These are phyloP conservation scores for Lynx canadensis DNA, from an alignment of 2,113 vertebrate genomes.

Conservation along the genomic window DNA sequence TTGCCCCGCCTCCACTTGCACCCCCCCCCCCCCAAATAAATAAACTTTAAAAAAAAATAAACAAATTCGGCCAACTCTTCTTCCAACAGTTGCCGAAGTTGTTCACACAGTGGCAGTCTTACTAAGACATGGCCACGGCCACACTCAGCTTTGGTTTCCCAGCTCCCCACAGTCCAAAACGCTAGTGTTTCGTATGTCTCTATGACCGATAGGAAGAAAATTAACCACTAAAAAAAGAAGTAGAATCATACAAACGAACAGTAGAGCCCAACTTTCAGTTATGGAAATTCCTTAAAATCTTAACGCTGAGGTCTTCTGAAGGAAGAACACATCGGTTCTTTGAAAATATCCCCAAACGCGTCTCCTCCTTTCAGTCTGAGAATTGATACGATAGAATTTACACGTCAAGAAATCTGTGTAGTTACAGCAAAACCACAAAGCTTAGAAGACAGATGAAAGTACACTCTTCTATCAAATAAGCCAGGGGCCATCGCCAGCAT, in stretches of 20 bases:
- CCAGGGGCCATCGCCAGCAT: rapidly evolving
- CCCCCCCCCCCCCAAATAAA: no score
- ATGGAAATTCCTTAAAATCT: not conserved
- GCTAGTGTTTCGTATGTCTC: not conserved
- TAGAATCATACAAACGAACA: not conserved
- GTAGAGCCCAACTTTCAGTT: not conserved
- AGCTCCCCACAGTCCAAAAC: rapidly evolving
- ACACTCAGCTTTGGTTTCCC: not conserved
- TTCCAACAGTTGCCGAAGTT: not conserved
- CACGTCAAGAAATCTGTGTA: no score
- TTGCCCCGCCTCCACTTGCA: no score
- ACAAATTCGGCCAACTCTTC: not conserved
- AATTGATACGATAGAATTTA: not conserved
- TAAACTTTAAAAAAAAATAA: no score
- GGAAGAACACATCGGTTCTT: not conserved
- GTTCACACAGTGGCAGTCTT: not conserved
- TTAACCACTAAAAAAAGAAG: not conserved
- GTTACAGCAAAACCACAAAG: not conserved
- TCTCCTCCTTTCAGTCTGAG: not conserved
- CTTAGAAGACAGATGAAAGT: not conserved
- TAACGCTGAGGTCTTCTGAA: not conserved
- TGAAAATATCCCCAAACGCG: not conserved
- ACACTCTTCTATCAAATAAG: not conserved
- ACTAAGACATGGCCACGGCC: not conserved
- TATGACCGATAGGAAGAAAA: not conserved